These are phyloP conservation scores for Chaunax sp. DNA, from an alignment of 2,797 vertebrate species.

Conservation along the genomic window DNA sequence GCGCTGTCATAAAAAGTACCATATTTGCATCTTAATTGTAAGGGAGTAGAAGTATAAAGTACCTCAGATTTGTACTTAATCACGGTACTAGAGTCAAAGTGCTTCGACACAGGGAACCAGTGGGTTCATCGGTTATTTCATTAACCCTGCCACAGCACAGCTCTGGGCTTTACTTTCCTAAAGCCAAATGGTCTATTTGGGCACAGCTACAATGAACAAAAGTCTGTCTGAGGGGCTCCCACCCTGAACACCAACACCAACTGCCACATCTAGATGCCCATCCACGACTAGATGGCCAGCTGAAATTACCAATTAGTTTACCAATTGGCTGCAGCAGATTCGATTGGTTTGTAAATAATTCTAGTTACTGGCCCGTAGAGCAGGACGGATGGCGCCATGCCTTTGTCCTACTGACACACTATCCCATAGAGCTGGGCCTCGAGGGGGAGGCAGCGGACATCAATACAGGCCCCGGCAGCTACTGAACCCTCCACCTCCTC, in stretches of 20 bases:
- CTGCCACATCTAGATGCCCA: conserved; percentile 68
- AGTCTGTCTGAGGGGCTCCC: conserved; percentile 76
- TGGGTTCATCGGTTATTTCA: too few species aligned
- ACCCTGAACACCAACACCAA: conserved; percentile 58
- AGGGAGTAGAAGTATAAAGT: too few species aligned
- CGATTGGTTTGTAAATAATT: conserved; percentile 96
- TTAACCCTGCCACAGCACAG: conserved; percentile 11
- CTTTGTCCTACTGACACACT: conserved; percentile 95
- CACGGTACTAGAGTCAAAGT: too few species aligned
- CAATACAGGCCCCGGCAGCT: conserved; percentile 81
- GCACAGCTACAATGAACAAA: conserved; percentile 83
- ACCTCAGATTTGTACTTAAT: too few species aligned
- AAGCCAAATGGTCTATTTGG: conserved; percentile 63
- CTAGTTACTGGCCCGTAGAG: conserved; percentile 89
- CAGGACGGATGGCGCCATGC: conserved; percentile 93
- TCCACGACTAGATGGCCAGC: conserved; percentile 85
- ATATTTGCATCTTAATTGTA: too few species aligned
- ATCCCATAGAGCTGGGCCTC: conserved; percentile 82
- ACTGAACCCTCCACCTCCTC: conserved; percentile 69
- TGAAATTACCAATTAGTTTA: conserved; percentile 98
- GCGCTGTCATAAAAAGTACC: too few species aligned
- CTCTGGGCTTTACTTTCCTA: conserved; percentile 19
- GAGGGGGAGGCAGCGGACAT: conserved; percentile 75
- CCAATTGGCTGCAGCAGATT: conserved; percentile 94
- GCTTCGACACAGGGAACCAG: too few species aligned